Percentiles rank a stretch among this genome's conserved stretches.
Conservation (phyloP, 2,888 invertebrate genomes). For the Beris chalybata region DNA sequence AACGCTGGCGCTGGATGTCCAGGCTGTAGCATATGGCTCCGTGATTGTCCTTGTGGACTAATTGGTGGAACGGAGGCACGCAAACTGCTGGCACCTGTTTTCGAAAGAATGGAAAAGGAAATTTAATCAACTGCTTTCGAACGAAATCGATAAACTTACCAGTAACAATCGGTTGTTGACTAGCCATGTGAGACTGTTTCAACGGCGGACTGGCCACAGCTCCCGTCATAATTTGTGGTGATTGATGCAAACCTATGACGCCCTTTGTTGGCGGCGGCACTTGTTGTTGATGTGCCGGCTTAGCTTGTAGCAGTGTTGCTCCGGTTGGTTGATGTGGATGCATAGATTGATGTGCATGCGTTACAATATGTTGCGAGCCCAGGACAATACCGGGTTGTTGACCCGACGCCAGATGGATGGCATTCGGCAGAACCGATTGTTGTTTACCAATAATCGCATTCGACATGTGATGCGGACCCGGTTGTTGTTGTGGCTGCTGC, state of each 20-base stretch:
- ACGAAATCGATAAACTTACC: conserved; percentile 45
- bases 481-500: conserved; percentile 49
- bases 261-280: conserved; percentile 44
- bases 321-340: conserved; percentile 48
- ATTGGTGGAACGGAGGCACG: conserved; percentile 64
- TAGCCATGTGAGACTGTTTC: conserved; percentile 54
- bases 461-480: conserved; percentile 4
- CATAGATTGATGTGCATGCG: conserved; percentile 51
- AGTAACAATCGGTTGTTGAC: conserved; percentile 57
- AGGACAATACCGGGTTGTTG: conserved; percentile 22
- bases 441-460: conserved; percentile 3
- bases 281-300: conserved; percentile 39
- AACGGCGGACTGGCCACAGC: conserved; percentile 63
- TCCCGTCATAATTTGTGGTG: conserved; percentile 59
- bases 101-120: conserved; percentile 11
- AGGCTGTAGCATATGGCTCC: conserved; percentile 59
- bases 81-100: conserved; percentile 57
- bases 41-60: conserved; percentile 64
- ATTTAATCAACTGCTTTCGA: background rate
- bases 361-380: conserved; percentile 42
- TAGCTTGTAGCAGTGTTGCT: conserved; percentile 45
- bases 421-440: background rate
- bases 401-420: conserved; percentile 24
- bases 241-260: conserved; percentile 50
- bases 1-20: conserved; percentile 65